phyloP scores from a whole-genome alignment of 2,888 invertebrate genomes.

The Xestobium rufovillosum region DNA sequence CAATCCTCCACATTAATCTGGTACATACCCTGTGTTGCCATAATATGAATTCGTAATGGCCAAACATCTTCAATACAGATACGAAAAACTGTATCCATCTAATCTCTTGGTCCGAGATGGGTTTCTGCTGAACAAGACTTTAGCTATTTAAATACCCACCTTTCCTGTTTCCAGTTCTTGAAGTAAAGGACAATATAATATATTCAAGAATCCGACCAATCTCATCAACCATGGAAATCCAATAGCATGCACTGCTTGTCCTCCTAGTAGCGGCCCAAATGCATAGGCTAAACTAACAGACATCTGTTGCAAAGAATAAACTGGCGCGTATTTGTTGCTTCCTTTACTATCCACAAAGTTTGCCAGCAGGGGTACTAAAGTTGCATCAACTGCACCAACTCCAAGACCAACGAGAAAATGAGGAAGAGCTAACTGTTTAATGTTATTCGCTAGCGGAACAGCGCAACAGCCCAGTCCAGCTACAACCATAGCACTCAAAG shows the following conservation, averaged over 20 bases:
- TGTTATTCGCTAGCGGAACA: conserved; percentile 34
- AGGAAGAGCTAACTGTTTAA: conserved; percentile 58
- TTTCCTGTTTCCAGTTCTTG: conserved; percentile 40
- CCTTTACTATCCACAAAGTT: conserved; percentile 57
- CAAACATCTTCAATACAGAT: too few species aligned
- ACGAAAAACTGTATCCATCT: too few species aligned
- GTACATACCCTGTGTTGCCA: too few species aligned
- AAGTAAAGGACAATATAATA: conserved; percentile 61
- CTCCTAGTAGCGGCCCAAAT: conserved; percentile 68
- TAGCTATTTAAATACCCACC: too few species aligned
- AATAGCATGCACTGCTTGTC: conserved; percentile 58
- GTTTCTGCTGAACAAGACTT: too few species aligned
- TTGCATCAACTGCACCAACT: conserved; percentile 73
- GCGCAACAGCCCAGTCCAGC: conserved; percentile 37
- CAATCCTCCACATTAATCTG: too few species aligned
- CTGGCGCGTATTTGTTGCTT: conserved; percentile 62
- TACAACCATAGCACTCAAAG: conserved; percentile 36
- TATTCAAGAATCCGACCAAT: conserved; percentile 59
- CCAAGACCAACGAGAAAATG: conserved; percentile 71
- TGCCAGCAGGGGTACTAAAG: conserved; percentile 70
- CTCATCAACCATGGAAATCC: conserved; percentile 73
- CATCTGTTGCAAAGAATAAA: conserved; percentile 78
- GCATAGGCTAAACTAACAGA: conserved; percentile 76
- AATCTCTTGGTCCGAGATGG: too few species aligned
- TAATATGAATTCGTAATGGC: too few species aligned